Evolutionary conservation across 2,797 vertebrate species (phyloP), one percentile per base, ranked within the genome.

Genomic region (Micromesistius poutassou): DNA sequence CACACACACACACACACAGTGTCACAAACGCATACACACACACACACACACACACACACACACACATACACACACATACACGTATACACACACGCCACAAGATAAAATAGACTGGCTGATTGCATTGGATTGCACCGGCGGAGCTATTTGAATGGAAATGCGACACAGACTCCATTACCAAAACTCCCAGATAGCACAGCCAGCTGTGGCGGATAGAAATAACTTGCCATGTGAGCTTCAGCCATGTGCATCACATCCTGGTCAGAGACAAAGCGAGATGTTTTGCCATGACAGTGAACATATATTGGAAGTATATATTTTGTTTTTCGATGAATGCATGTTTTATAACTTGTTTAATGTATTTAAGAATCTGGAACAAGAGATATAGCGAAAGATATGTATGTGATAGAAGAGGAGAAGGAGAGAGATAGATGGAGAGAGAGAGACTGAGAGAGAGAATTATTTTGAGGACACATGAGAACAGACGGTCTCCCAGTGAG

Each of bases 71-170:
- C 68, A 30, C 28, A 30, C 28, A 30, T 8, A 30, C 68, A 71
- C 68, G 30, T 9, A 71, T n/a, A 68, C 33, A 35, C 73, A 33
- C 62, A 33, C 62, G 70, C 73, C 36, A 46, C 35, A 10, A 77
- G 85, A 82, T 89, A 87, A 90, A 91, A 91, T 90, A 88, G 89
- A 86, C 80, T 77, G 78, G 78, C 84, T 89, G 90, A 92, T 92
- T 92, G 88, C 85, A 79, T 85, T 87, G 84, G 86, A 71, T 89
- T 91, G 89, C 87, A 85, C 42, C 71, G 77, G 78, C 86, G 82
- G 91, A 88, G 84, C 86, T 79, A 91, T 93, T 90, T 93, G 87
- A 92, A 93, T 93, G 87, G 87, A 92, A 91, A 92, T 92, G 83
- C 9, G 81, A 88, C 87, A 81, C 86, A 84, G 83, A 90, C 87